Conservation (phyloP, 2,888 invertebrate species). For the Thymelicus sylvestris region DNA sequence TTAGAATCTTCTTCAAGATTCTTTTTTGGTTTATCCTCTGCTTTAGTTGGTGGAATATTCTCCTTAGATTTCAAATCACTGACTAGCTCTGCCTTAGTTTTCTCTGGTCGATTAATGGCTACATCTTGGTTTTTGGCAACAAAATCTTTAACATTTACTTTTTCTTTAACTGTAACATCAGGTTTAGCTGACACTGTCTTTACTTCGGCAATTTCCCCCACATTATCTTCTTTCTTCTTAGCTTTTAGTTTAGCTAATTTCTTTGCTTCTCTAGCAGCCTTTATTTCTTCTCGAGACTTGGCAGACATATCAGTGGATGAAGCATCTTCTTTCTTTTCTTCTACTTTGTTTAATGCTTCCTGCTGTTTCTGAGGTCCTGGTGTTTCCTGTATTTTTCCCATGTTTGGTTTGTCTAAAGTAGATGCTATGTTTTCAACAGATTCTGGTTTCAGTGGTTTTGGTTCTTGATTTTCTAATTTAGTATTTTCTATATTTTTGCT, state of each 20-base stretch:
- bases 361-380: constrained; percentile 1
- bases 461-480: background rate
- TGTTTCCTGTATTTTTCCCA: constrained; percentile 27
- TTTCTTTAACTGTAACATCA: constrained; percentile 20
- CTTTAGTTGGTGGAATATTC: constrained; percentile 10
- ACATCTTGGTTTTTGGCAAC: background rate
- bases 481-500: background rate
- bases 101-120: constrained; percentile 1
- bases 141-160: constrained; percentile 16
- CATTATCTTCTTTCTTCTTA: constrained; percentile 54
- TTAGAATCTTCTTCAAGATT: constrained; percentile 49
- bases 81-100: background rate
- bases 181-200: constrained; percentile 14
- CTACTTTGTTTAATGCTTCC: background rate
- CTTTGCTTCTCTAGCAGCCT: constrained; percentile 75
- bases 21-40: constrained; percentile 12
- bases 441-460: background rate
- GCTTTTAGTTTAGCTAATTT: constrained; percentile 68
- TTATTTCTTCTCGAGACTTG: constrained; percentile 64
- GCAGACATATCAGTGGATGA: constrained; percentile 56
- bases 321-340: constrained; percentile 50
- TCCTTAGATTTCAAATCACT: constrained; percentile 12
- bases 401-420: constrained; percentile 8
- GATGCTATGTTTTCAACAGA: background rate
- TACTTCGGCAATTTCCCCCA: constrained; percentile 40